phyloP scores from a whole-genome alignment of 2,113 vertebrate genomes.

The Urocynchramus pylzowi region DNA sequence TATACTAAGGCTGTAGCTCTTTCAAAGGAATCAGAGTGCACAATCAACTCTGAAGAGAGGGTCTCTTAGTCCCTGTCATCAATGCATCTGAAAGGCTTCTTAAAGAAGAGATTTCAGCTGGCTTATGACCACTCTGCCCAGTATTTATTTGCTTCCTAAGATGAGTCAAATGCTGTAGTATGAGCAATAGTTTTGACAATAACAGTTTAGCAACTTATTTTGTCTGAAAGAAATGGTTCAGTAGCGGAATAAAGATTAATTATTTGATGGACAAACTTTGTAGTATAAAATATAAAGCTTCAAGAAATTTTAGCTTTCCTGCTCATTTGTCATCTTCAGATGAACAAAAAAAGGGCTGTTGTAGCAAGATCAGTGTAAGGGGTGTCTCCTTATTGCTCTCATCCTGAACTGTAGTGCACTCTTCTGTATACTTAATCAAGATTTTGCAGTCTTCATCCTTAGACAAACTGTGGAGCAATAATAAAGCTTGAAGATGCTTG shows the following conservation, averaged over 20 bases:
- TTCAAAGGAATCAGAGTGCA: neutral
- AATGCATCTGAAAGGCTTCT: neutral
- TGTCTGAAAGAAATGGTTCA: neutral
- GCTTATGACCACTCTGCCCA: neutral
- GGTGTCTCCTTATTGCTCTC: neutral
- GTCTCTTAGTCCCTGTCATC: neutral
- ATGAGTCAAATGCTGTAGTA: conserved; percentile 8
- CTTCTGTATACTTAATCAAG: neutral
- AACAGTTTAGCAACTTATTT: neutral
- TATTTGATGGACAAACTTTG: neutral
- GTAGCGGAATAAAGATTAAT: neutral
- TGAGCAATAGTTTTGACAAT: conserved; percentile 36
- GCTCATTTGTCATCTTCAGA: neutral
- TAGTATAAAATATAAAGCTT: neutral
- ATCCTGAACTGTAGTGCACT: neutral
- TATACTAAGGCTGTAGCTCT: neutral
- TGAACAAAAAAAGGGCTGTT: neutral
- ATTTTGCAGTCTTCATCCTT: neutral
- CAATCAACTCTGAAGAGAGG: neutral
- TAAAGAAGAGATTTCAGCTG: conserved; percentile 11
- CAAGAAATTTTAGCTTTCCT: neutral
- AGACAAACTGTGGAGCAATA: neutral
- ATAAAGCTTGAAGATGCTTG: neutral
- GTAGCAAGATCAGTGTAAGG: neutral
- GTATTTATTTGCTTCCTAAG: conserved; percentile 19